These are phyloP conservation scores for Papilio gigon DNA, from an alignment of 2,888 invertebrate genomes.

Conservation along the genomic window DNA sequence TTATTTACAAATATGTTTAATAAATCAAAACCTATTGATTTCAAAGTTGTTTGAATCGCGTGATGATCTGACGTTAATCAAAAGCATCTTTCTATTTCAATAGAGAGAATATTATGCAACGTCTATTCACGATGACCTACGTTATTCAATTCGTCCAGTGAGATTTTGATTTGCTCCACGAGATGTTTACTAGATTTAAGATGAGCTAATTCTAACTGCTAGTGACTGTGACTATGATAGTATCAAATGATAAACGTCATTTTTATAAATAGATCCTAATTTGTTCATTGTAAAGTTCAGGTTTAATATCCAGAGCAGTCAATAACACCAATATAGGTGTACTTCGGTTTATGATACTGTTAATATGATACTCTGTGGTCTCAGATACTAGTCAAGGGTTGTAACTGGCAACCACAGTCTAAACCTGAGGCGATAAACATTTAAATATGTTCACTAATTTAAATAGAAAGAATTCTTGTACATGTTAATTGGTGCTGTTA, in stretches of 20 bases:
- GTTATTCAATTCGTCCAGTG: constrained; percentile 26
- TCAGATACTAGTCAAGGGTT: background rate
- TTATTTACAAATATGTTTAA: background rate
- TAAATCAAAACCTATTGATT: background rate
- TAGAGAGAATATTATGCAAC: constrained; percentile 24
- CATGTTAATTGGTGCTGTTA: background rate
- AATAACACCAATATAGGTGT: background rate
- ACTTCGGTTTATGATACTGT: background rate
- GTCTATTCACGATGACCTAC: constrained; percentile 15
- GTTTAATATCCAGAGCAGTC: background rate
- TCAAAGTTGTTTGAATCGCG: constrained; percentile 5
- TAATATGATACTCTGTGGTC: background rate
- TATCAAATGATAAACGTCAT: no score
- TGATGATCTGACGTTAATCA: constrained; percentile 9
- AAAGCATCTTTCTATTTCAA: constrained; percentile 19
- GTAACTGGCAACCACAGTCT: background rate
- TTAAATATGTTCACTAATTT: background rate
- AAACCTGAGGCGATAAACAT: background rate
- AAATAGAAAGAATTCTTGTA: background rate
- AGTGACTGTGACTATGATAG: background rate
- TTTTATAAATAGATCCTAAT: no score
- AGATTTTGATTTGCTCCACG: constrained; percentile 30
- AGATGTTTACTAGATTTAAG: no score
- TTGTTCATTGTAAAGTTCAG: background rate
- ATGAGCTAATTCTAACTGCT: constrained; percentile 5